These are phyloP conservation scores for Spongilla lacustris DNA, from an alignment of 37 sponge, comb jelly and placozoan species.

Conservation along the genomic window DNA sequence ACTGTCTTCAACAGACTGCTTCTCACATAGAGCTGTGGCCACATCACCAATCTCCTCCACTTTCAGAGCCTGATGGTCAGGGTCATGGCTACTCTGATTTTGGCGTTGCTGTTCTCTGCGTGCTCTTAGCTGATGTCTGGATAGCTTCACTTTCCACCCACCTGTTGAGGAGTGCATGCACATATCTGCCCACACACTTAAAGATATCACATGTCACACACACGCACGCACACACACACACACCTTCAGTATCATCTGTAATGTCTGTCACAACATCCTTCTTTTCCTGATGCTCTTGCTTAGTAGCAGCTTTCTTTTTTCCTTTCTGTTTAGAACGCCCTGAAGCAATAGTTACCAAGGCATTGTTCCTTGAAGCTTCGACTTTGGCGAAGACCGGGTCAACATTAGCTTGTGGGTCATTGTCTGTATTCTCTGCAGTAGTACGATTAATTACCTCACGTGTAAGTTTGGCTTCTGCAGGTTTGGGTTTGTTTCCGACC, in stretches of 20 bases:
- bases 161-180: conserved; percentile 2
- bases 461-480: background rate
- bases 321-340: background rate
- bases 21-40: background rate
- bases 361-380: background rate
- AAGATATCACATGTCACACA: background rate
- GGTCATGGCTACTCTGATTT: background rate
- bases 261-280: background rate
- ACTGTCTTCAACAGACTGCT: background rate
- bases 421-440: background rate
- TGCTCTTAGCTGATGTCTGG: conserved; percentile 42
- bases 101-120: conserved; percentile 9
- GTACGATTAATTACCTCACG: background rate
- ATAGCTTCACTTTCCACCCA: conserved; percentile 55
- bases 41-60: background rate
- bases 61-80: background rate
- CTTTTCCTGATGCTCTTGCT: background rate
- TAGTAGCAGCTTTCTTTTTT: background rate
- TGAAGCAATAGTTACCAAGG: background rate
- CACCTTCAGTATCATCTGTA: background rate
- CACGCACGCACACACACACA: background rate
- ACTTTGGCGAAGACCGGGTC: background rate
- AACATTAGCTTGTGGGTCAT: background rate
- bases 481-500: background rate
- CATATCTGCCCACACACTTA: too few species aligned